Evolutionary conservation across 2,888 invertebrate genomes (phyloP), one percentile per base, ranked within the genome.

Genomic region (Colostygia pectinataria): DNA sequence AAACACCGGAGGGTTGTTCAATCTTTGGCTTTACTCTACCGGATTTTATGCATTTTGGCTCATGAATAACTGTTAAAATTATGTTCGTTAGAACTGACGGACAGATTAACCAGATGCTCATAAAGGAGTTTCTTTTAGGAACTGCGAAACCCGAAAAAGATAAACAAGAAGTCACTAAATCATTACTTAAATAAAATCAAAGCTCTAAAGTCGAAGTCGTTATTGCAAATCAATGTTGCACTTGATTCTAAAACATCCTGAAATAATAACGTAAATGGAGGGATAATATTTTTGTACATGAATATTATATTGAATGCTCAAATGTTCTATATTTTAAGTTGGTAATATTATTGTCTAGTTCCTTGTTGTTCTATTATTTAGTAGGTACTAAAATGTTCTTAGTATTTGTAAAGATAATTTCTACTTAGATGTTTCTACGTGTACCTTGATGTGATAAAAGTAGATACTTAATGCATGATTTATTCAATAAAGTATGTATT

Each of bases 371-470:
- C 71, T 74, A 76, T 85, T 74, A 77, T 80, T 83, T 78, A 48
- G 79, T 82, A 77, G 41, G 29, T 41, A 36, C 40, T 41, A 37
- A 41, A 50, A 41, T 47, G 29, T 34, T 47, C 34, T 36, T 27
- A 18, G 36, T 41, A 24, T 34, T 28, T 38, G 23, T 40, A 34
- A 47, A 25, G 20, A 29, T 36, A 39, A 32, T 18, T 25, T 43
- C 18, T 40, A 65, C 65, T 68, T 59, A 61, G 71, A 64, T 75
- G 64, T 72, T 66, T 68, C 59, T 74, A 74, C 65, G 61, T 74
- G 72, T 85, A 83, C 78, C 80, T 89, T 86, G 87, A 87, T 88
- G 88, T 88, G 89, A 89, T 88, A 83, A 69, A 77, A 80, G 79
- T 78, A 76, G 81, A 75, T 74, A 76, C n/a, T n/a, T n/a, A n/a